Base-by-base conservation (phyloP, 1,140 invertebrate genomes). In the Physella acuta region DNA sequence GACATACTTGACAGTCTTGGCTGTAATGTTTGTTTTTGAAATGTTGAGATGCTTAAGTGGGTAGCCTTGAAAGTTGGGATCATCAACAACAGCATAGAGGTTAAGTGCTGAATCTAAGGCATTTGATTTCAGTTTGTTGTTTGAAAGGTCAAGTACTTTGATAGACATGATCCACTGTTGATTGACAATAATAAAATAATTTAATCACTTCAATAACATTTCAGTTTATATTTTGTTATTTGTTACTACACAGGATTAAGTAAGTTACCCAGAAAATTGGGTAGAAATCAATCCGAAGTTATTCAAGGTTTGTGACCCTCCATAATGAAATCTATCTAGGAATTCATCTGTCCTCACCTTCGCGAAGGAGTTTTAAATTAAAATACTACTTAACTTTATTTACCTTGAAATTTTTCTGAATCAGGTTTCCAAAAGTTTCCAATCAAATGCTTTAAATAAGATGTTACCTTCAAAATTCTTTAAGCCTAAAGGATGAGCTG, bases 1-100 rank as follows among this genome's bases (percentile, higher is more conserved):
- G 28, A 30, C 56, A 37, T 61, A 61, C 59, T 37, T 61, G 8
- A 61, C 36, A 2, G 24, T 36, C 1, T 11, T 31, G 2, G 59
- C 1, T 24, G 33, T 61, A 26, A 61, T 36, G 28, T 37, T 39
- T 11, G 59, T 24, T 14, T 61, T 61, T 1, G 59, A 61, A 14
- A 61, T 20, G 24, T 61, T 61, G 34, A 61, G 59, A 61, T 37
- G 17, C 24, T 44, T 8, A 24, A 61, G 26, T n/a, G 59, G 36
- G 39, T 61, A 39, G 1, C 20, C 31, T 34, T 58, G 2, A 28
- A 2, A 61, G 5, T 4, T 44, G 33, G 1, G 4, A 24, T 44
- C 1, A 5, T n/a, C 17, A 44, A 61, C 36, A 37, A 34, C 1
- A 16, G 36, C 36, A 39, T 36, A 61, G 36, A 20, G 8, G 20